Evolutionary conservation across 2,888 invertebrate species (phyloP).

Genomic region (Linnaemya vulpina): DNA sequence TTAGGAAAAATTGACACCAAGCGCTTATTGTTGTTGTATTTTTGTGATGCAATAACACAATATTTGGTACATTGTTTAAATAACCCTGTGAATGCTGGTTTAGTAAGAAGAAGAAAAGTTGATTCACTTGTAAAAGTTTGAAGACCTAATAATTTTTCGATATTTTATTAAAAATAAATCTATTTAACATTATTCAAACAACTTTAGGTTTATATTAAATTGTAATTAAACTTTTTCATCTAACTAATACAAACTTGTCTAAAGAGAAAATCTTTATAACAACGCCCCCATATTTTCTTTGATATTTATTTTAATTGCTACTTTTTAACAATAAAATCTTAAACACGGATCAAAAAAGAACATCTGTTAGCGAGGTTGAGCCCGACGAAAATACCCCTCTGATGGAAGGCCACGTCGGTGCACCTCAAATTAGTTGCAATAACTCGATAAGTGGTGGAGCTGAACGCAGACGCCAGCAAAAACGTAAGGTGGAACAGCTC

Average conservation of each 20-base stretch:
- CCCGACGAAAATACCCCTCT: conserved; percentile 88
- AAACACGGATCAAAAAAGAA: conserved; percentile 66
- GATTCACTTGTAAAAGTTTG: conserved; percentile 42
- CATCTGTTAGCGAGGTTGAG: conserved; percentile 69
- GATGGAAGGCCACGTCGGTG: conserved; percentile 90
- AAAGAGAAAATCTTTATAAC: conserved; percentile 36
- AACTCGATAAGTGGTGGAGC: conserved; percentile 72
- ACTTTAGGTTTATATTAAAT: neutral
- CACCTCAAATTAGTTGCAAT: conserved; percentile 73
- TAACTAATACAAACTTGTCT: conserved; percentile 9
- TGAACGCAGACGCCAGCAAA: conserved; percentile 76
- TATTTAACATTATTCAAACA: conserved; percentile 15
- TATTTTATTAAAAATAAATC: conserved; percentile 33
- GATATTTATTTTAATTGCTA: conserved; percentile 55
- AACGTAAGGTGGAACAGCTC: conserved; percentile 75
- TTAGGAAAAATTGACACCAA: too few relatives aligned
- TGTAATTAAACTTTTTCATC: conserved; percentile 19
- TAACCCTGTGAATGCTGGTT: neutral
- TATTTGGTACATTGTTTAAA: too few relatives aligned
- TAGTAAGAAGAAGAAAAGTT: conserved; percentile 37
- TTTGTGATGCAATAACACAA: too few relatives aligned
- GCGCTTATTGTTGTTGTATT: too few relatives aligned
- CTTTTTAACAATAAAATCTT: conserved; percentile 31
- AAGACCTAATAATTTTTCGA: neutral
- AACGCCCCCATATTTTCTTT: conserved; percentile 66